Percentiles rank a stretch among this genome's conserved stretches.
These are phyloP conservation scores for Heliconius melpomene DNA, from an alignment of 1,140 invertebrate genomes.

Conservation along the genomic window DNA sequence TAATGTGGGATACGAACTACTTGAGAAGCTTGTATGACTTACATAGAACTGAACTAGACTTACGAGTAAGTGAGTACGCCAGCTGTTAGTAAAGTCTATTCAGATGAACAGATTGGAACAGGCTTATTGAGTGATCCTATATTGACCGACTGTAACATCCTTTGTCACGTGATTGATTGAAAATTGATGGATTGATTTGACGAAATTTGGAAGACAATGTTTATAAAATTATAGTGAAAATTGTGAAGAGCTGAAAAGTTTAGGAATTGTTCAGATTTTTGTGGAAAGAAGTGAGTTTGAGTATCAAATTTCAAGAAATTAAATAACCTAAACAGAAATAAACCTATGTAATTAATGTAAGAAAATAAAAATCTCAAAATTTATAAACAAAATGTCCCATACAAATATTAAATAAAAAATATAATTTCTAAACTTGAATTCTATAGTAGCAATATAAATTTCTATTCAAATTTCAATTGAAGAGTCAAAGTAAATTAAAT, in stretches of 20 bases:
- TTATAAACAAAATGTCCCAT: too few species aligned
- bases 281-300: neutral
- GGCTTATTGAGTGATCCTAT: conserved; percentile 15
- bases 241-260: neutral
- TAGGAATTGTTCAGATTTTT: neutral
- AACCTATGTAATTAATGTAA: too few species aligned
- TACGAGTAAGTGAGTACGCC: conserved; percentile 8
- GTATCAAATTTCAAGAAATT: too few species aligned
- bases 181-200: neutral
- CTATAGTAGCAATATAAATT: neutral
- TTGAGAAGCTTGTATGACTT: conserved; percentile 16
- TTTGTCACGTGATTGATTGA: neutral
- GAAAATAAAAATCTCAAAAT: neutral
- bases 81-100: conserved; percentile 13
- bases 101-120: conserved; percentile 10
- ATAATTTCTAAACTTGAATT: too few species aligned
- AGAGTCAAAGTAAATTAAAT: neutral
- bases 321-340: too few species aligned
- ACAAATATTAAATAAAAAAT: too few species aligned
- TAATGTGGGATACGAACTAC: conserved; percentile 5
- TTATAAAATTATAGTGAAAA: neutral
- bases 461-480: neutral
- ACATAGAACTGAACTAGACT: conserved; percentile 11
- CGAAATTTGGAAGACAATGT: neutral
- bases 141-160: neutral